Evolutionary conservation across 1,140 invertebrate genomes (phyloP).

Genomic region (Subanguina moxae): DNA sequence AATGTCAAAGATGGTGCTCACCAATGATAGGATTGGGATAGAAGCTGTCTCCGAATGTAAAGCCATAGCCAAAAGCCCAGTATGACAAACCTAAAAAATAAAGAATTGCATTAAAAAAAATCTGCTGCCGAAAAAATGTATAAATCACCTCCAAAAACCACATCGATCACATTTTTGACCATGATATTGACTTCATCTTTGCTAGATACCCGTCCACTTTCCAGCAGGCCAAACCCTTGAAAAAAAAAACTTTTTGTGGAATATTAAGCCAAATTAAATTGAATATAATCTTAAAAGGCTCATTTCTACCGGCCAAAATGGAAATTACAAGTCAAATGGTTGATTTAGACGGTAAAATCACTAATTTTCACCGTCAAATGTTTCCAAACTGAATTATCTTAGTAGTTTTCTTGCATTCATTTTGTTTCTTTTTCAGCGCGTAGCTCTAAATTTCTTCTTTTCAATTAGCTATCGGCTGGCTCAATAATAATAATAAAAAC

Average conservation of each 20-base stretch:
- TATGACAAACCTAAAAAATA: constrained; percentile 70
- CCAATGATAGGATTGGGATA: constrained; percentile 70
- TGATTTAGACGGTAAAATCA: no score
- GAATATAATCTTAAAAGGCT: constrained; percentile 20
- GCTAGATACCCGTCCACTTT: constrained; percentile 82
- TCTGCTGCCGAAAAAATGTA: not conserved
- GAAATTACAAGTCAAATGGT: constrained; percentile 5
- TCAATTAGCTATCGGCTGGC: no score
- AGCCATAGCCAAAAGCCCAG: constrained; percentile 86
- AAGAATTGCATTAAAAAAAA: not conserved
- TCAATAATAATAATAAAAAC: no score
- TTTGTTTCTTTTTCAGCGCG: no score
- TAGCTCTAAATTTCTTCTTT: no score
- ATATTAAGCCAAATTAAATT: not conserved
- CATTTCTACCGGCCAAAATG: constrained; percentile 11
- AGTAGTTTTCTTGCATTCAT: no score
- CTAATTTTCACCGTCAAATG: no score
- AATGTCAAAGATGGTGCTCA: constrained; percentile 1
- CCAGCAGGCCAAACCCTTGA: constrained; percentile 86
- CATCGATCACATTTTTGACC: constrained; percentile 82
- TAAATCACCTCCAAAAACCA: constrained; percentile 75
- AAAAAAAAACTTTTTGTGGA: constrained; percentile 29
- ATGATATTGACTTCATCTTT: constrained; percentile 93
- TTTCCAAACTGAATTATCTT: no score
- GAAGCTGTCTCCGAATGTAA: constrained; percentile 75